A percentile compares a stretch with the other conserved stretches of the same genome.
Conservation (phyloP, 2,888 invertebrate species). For the Macaria liturata region DNA sequence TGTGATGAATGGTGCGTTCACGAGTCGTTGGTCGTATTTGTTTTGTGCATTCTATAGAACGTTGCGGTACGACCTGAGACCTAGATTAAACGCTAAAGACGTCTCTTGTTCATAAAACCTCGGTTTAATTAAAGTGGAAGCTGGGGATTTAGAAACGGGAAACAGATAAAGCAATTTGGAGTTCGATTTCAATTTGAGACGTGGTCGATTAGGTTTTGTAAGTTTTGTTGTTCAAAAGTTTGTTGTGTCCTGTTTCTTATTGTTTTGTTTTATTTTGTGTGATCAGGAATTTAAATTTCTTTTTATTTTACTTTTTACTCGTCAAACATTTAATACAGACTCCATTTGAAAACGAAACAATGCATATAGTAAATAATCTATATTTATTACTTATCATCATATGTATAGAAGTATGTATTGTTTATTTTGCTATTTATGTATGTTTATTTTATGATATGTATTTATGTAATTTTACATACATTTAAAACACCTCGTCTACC, state of each 20-base stretch:
- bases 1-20: conserved; percentile 43
- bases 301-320: too few relatives aligned
- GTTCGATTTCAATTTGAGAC: conserved; percentile 15
- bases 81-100: conserved; percentile 24
- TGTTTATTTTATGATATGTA: too few relatives aligned
- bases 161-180: conserved; percentile 10
- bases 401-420: too few relatives aligned
- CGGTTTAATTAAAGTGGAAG: conserved; percentile 25
- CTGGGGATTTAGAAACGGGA: conserved; percentile 8
- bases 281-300: too few relatives aligned
- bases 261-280: too few relatives aligned
- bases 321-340: too few relatives aligned
- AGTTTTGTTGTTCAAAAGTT: background rate
- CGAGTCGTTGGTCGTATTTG: conserved; percentile 37
- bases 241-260: background rate
- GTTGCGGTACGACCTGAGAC: conserved; percentile 27
- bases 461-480: too few relatives aligned
- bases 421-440: too few relatives aligned
- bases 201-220: conserved; percentile 8
- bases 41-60: conserved; percentile 32
- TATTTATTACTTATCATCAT: too few relatives aligned
- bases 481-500: too few relatives aligned
- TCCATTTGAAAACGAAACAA: too few relatives aligned
- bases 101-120: conserved; percentile 12
- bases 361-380: too few relatives aligned